Percentiles rank a stretch among this genome's conserved stretches.
Conservation (phyloP, 2,797 vertebrate species). For the Danio choprae region DNA sequence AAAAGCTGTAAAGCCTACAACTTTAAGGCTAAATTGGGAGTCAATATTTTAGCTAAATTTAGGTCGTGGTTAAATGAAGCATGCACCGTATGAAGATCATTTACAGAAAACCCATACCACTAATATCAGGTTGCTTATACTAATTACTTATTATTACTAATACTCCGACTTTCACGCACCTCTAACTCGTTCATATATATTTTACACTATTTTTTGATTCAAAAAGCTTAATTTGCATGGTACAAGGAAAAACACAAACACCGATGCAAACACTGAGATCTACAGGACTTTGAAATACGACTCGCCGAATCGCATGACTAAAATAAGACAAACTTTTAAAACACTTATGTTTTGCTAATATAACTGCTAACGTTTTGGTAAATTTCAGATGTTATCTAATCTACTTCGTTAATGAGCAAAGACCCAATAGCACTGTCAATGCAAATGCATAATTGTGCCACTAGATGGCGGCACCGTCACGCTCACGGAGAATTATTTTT, state of each 20-base stretch:
- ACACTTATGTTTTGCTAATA: too few species aligned
- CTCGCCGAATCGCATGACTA: too few species aligned
- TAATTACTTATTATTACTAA: too few species aligned
- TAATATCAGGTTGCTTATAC: background rate
- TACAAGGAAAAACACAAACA: background rate
- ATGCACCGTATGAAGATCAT: background rate
- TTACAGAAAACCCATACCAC: background rate
- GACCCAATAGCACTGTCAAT: background rate
- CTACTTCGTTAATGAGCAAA: background rate
- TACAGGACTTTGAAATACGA: background rate
- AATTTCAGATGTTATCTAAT: background rate
- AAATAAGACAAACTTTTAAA: too few species aligned
- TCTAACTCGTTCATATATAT: background rate
- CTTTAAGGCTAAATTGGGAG: background rate
- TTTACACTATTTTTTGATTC: background rate
- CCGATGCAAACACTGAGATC: background rate
- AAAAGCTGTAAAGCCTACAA: background rate
- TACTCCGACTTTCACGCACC: background rate
- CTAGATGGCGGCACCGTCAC: conserved; percentile 87
- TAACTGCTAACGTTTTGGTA: too few species aligned
- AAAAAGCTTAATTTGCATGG: background rate
- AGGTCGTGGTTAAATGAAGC: background rate
- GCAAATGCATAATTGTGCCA: conserved; percentile 66
- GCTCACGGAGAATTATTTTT: background rate
- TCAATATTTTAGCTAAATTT: background rate